Base-by-base conservation (phyloP, 2,888 invertebrate species). In the Epicampocera succincta region DNA sequence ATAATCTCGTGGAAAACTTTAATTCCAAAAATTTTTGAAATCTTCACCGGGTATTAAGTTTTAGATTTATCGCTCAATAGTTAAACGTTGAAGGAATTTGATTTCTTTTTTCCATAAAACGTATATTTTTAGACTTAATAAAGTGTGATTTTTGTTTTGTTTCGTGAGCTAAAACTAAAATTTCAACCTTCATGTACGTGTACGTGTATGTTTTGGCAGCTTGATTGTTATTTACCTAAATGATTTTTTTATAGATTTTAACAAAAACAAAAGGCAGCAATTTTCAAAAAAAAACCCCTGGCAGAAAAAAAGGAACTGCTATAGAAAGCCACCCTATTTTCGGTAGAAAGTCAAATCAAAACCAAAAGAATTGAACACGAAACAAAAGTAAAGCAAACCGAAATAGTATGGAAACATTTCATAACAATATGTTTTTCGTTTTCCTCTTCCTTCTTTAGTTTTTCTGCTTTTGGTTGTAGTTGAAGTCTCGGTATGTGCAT, bases 181-280 rank as follows among this genome's bases (percentile, higher is more conserved):
- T 52, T 13, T 15, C 44, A 73, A 54, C 63, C 73, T 73, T 73
- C 73, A 48, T 48, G 40, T 21, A 54, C 21, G 29, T 38, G 21
- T 42, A 29, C n/a, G n/a, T n/a, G 15, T 50, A 29, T 21, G 2
- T 29, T 60, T 19, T 56, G 50, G 17, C 25, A 48, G n/a, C 33
- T 69, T 33, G 38, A 13, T 60, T 56, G 11, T 15, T 69, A 69
- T 75, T 77, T 77, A 60, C 58, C 52, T 52, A 78, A 78, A 82
- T 82, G 69, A 60, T 48, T 82, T 82, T n/a, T 77, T 69, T 77
- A 69, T 78, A 65, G 54, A 63, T 73, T 78, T 71, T 71, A 52
- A 15, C 40, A 60, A 48, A 65, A 58, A 80, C 56, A 63, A 80
- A 72, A 66, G 46, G 19, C 44, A 50, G 46, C 9, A 73, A 58